Evolutionary conservation across 2,113 vertebrate genomes (phyloP).

Genomic region (Bostrychus sinensis): DNA sequence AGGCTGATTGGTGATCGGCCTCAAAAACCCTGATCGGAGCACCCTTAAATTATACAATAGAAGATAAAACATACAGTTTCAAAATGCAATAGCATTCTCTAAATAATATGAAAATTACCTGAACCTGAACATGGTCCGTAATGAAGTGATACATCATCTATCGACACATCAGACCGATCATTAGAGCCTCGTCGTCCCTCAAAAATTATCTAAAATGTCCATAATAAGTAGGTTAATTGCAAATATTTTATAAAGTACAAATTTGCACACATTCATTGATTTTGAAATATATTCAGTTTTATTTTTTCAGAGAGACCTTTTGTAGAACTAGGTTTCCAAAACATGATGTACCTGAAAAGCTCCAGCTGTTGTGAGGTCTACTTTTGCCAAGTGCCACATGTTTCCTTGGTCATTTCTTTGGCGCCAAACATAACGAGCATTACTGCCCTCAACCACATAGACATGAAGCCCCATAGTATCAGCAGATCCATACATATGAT

Average conservation of each 20-base stretch:
- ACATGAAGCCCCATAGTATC: constrained; percentile 76
- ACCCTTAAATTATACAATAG: too few relatives aligned
- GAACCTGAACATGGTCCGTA: constrained; percentile 74
- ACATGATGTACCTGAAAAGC: constrained; percentile 67
- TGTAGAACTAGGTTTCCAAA: too few relatives aligned
- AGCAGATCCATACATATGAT: constrained; percentile 82
- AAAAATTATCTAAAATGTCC: constrained; percentile 73
- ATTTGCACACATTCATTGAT: too few relatives aligned
- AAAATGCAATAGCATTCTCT: too few relatives aligned
- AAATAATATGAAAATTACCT: not conserved
- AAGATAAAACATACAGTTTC: too few relatives aligned
- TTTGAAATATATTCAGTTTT: too few relatives aligned
- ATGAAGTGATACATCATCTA: constrained; percentile 79
- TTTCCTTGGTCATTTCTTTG: constrained; percentile 72
- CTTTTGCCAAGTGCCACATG: constrained; percentile 68
- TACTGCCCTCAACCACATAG: constrained; percentile 62
- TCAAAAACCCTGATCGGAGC: too few relatives aligned
- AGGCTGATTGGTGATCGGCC: too few relatives aligned
- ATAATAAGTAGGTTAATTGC: too few relatives aligned
- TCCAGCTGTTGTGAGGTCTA: constrained; percentile 62
- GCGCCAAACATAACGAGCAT: constrained; percentile 33
- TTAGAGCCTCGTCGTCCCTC: constrained; percentile 79
- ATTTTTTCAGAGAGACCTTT: too few relatives aligned
- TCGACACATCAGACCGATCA: constrained; percentile 72
- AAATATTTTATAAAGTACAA: too few relatives aligned